Evolutionary conservation across 2,888 invertebrate genomes (phyloP), one percentile per base, ranked within the genome.

Genomic region (Ectemnius continuus): DNA sequence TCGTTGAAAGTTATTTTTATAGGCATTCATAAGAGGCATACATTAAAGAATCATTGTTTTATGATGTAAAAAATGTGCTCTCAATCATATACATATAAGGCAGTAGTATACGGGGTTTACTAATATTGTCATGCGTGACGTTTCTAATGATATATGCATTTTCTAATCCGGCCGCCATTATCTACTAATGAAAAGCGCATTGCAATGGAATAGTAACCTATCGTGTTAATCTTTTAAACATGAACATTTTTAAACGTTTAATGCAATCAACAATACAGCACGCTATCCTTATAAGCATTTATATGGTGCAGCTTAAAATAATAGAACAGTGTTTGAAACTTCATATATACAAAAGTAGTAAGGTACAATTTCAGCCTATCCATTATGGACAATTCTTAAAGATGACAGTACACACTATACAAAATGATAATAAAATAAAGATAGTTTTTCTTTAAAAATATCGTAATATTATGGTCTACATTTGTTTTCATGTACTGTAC

Each of bases 371-470:
- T 70, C 36, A 69, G 62, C 52, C 66, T 81, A 81, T 23, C 60
- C 58, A 71, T 67, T 72, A 71, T 74, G 71, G 67, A 60, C 67
- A 71, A 59, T 68, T 59, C 67, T 83, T 71, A 71, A 63, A 75
- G 28, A 73, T 59, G 76, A 75, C 73, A 77, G 48, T 52, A 60
- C 80, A 61, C 56, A 60, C 73, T 81, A 83, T 81, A 81, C 68
- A 83, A 71, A 78, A 78, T 69, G 70, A 83, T 75, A 76, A 70
- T 73, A 82, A 82, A 83, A 83, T 82, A 82, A 82, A 79, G 70
- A 64, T 72, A 47, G 65, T 73, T 68, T 76, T 63, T 63, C 57
- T 70, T 83, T 75, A 46, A 78, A 79, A 80, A 80, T 78, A 80
- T 75, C 52, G 23, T 67, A 63, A 52, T 67, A 68, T 61, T 61